These are phyloP conservation scores for zebrafish (Danio rerio) DNA, from an alignment of 2,113 vertebrate genomes.

Conservation along the genomic window DNA sequence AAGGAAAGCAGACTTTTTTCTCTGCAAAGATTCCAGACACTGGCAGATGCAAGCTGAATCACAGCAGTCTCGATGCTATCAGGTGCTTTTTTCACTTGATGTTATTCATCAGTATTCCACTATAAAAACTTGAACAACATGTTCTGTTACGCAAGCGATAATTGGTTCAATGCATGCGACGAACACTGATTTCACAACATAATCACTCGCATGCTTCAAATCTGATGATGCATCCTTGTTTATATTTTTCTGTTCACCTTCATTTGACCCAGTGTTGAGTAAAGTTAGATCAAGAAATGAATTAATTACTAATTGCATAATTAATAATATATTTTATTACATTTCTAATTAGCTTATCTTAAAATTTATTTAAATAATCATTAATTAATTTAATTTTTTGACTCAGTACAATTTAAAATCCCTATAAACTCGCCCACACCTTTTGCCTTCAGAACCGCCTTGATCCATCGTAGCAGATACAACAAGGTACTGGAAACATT, in stretches of 20 bases:
- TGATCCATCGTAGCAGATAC: too few relatives aligned
- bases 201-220: background rate
- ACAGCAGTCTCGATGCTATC: background rate
- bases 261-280: background rate
- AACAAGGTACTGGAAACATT: too few relatives aligned
- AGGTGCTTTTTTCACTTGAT: background rate
- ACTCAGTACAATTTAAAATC: too few relatives aligned
- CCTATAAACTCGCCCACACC: too few relatives aligned
- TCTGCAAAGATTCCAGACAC: slow-evolving; percentile 29
- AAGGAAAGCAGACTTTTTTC: background rate
- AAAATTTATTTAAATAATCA: too few relatives aligned
- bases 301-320: too few relatives aligned
- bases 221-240: background rate
- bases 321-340: too few relatives aligned
- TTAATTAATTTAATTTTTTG: too few relatives aligned
- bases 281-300: too few relatives aligned
- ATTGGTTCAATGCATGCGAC: slow-evolving; percentile 27
- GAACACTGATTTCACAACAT: slow-evolving; percentile 36
- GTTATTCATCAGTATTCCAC: background rate
- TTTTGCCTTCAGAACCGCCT: too few relatives aligned
- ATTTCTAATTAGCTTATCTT: too few relatives aligned
- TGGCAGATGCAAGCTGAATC: background rate
- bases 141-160: slow-evolving; percentile 2
- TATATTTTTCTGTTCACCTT: slow-evolving; percentile 20
- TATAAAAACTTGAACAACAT: background rate